Conservation (phyloP, 2,797 vertebrate genomes). For the Bucorvus abyssinicus region DNA sequence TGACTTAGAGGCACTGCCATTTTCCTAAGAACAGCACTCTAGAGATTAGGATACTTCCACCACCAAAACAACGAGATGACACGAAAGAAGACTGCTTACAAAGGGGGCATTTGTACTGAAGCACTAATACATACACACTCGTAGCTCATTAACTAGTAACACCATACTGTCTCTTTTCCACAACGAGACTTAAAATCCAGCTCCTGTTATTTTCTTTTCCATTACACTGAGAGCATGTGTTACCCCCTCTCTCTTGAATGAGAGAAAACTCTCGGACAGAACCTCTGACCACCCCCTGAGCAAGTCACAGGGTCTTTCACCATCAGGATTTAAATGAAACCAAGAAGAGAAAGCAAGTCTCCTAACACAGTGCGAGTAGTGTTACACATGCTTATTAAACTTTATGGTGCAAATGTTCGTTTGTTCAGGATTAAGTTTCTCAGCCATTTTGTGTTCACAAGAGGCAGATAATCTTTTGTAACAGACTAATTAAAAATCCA, state of each 20-base stretch:
- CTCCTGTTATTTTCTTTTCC: neutral
- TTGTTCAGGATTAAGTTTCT: slow-evolving; percentile 23
- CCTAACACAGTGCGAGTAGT: neutral
- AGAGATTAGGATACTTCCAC: neutral
- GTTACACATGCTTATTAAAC: neutral
- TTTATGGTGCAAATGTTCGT: neutral
- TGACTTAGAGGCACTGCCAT: neutral
- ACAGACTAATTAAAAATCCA: slow-evolving; percentile 12
- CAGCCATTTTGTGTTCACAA: neutral
- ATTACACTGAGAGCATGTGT: neutral
- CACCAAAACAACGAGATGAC: neutral
- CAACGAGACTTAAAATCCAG: neutral
- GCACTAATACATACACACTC: neutral
- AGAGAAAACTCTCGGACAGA: neutral
- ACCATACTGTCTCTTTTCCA: neutral
- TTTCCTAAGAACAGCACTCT: neutral
- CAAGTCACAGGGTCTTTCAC: neutral
- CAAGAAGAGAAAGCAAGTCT: neutral
- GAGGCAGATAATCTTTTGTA: neutral
- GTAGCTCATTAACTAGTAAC: neutral
- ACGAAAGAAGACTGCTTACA: neutral
- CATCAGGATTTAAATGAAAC: neutral
- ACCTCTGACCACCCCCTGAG: accelerated
- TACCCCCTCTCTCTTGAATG: neutral
- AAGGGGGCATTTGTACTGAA: neutral